phyloP scores from a whole-genome alignment of 2,888 invertebrate species.

The Mythimna albipuncta region DNA sequence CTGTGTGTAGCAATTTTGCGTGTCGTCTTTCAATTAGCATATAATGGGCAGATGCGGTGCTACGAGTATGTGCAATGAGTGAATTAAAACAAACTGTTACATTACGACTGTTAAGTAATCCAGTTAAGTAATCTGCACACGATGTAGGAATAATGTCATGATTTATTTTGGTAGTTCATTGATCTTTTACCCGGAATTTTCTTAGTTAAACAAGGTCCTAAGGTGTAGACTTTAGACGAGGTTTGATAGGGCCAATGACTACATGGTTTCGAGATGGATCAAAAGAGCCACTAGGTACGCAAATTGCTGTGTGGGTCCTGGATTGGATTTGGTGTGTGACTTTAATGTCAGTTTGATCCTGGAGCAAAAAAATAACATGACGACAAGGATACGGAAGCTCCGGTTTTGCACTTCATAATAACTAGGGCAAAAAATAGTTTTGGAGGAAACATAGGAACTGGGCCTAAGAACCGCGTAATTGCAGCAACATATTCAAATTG shows the following conservation, averaged over 20 bases:
- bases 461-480: constrained; percentile 10
- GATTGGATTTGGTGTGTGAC: background rate
- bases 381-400: background rate
- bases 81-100: constrained; percentile 81
- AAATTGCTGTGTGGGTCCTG: background rate
- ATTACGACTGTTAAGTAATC: constrained; percentile 76
- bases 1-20: constrained; percentile 75
- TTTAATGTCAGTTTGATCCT: background rate
- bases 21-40: constrained; percentile 84
- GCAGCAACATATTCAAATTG: constrained; percentile 22
- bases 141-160: constrained; percentile 52
- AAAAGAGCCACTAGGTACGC: too few relatives aligned
- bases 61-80: constrained; percentile 70
- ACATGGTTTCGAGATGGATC: too few relatives aligned
- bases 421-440: background rate
- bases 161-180: constrained; percentile 48
- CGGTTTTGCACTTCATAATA: background rate
- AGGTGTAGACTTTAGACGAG: too few relatives aligned
- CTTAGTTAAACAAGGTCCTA: background rate
- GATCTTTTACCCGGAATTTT: background rate
- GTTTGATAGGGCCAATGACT: too few relatives aligned
- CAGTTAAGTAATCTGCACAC: constrained; percentile 52
- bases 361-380: background rate
- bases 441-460: constrained; percentile 1
- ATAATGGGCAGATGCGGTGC: constrained; percentile 75